Evolutionary conservation across 2,888 invertebrate genomes (phyloP).

Genomic region (Disparrhopalites patrizii): DNA sequence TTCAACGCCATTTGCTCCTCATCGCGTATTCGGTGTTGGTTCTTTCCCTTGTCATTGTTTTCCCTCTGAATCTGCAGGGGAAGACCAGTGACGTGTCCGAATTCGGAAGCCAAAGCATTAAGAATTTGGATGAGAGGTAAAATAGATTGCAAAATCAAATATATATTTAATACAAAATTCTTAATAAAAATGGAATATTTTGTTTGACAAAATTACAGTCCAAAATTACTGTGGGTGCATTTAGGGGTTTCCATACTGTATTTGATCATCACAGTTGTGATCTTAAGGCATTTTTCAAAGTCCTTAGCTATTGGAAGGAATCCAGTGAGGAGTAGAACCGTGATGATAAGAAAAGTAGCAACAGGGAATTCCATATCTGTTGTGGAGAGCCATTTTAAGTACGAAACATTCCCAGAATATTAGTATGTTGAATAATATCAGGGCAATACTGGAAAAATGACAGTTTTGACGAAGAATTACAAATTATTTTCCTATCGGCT

Average conservation of each 20-base stretch:
- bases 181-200: background rate
- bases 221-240: constrained; percentile 79
- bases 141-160: background rate
- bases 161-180: background rate
- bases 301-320: constrained; percentile 54
- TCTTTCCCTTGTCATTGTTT: constrained; percentile 72
- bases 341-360: constrained; percentile 86
- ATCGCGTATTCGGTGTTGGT: constrained; percentile 74
- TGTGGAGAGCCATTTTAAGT: constrained; percentile 65
- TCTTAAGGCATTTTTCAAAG: constrained; percentile 74
- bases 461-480: constrained; percentile 5
- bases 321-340: constrained; percentile 59
- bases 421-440: background rate
- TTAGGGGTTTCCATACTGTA: constrained; percentile 76
- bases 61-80: constrained; percentile 79
- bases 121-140: constrained; percentile 69
- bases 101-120: constrained; percentile 65
- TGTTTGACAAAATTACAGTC: too few species aligned
- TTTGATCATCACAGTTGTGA: constrained; percentile 73
- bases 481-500: too few species aligned
- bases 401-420: constrained; percentile 35
- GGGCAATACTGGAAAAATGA: too few species aligned
- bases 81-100: constrained; percentile 15
- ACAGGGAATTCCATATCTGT: constrained; percentile 59
- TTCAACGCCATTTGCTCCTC: constrained; percentile 80